Conservation (phyloP, 2,888 invertebrate genomes). For the Nemurella pictetii region DNA sequence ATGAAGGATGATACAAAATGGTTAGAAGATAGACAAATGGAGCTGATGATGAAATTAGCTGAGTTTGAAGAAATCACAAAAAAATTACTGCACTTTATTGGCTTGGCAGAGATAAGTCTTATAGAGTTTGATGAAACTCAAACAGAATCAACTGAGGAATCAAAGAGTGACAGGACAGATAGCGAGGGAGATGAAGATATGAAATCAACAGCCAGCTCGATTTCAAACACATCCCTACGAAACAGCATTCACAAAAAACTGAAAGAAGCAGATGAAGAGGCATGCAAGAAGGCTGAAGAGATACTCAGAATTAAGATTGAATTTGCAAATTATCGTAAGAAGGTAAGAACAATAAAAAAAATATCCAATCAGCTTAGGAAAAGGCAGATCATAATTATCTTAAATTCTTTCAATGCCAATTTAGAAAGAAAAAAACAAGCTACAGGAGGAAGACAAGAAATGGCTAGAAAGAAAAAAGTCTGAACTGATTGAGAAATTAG, state of each 20-base stretch:
- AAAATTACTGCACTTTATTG: slow-evolving; percentile 60
- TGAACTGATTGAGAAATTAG: slow-evolving; percentile 62
- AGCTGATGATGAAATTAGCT: slow-evolving; percentile 62
- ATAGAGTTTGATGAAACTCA: slow-evolving; percentile 7
- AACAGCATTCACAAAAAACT: slow-evolving; percentile 52
- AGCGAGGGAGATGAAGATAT: neutral
- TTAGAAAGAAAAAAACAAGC: slow-evolving; percentile 58
- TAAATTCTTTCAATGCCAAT: slow-evolving; percentile 30
- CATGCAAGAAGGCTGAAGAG: slow-evolving; percentile 53
- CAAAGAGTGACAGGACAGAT: too few relatives aligned
- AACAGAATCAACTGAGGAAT: too few relatives aligned
- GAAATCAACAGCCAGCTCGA: neutral
- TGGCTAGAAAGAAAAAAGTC: slow-evolving; percentile 62
- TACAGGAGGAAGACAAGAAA: slow-evolving; percentile 59
- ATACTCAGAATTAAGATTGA: slow-evolving; percentile 52
- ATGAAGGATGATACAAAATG: slow-evolving; percentile 61
- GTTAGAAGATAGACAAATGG: slow-evolving; percentile 60
- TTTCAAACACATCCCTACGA: too few relatives aligned
- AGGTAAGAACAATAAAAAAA: slow-evolving; percentile 44
- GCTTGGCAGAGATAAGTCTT: slow-evolving; percentile 45
- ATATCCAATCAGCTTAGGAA: too few relatives aligned
- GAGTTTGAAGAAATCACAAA: slow-evolving; percentile 64
- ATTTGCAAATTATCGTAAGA: slow-evolving; percentile 50
- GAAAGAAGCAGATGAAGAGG: slow-evolving; percentile 55
- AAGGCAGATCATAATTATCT: too few relatives aligned